Conservation (phyloP, 2,113 vertebrate species). For the Prionailurus viverrinus region DNA sequence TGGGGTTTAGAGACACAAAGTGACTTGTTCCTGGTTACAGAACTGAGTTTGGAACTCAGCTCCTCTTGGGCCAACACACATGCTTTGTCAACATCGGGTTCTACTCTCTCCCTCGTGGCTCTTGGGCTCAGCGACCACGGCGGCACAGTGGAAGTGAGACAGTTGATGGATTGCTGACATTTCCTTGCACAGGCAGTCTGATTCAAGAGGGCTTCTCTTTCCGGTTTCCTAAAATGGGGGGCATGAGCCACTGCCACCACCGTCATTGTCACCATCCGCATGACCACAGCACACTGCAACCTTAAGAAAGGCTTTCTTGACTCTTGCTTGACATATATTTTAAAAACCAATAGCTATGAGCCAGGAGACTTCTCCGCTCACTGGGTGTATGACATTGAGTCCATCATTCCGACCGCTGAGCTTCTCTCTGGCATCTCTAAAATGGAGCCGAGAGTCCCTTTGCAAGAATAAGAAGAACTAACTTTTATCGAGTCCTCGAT, state of each 20-base stretch:
- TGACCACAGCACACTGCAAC: neutral
- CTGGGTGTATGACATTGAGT: neutral
- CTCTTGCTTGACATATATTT: neutral
- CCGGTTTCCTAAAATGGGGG: neutral
- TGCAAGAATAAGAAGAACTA: neutral
- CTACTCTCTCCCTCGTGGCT: neutral
- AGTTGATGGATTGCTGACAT: neutral
- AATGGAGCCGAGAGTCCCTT: neutral
- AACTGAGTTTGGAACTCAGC: neutral
- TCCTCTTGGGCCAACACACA: neutral
- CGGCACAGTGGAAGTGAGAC: neutral
- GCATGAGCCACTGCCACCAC: neutral
- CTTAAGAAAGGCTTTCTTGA: neutral
- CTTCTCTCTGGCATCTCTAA: neutral
- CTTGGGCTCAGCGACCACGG: neutral
- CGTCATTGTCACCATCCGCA: neutral
- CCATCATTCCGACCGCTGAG: neutral
- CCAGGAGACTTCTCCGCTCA: neutral
- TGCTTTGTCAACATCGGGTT: neutral
- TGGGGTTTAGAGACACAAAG: neutral
- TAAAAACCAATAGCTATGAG: neutral
- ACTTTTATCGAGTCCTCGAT: neutral
- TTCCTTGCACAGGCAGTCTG: neutral
- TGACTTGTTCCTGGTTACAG: neutral
- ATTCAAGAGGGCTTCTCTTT: neutral